A percentile compares a stretch with the other conserved stretches of the same genome.
phyloP scores from a whole-genome alignment of 2,113 vertebrate species.

The Galbula dea region DNA sequence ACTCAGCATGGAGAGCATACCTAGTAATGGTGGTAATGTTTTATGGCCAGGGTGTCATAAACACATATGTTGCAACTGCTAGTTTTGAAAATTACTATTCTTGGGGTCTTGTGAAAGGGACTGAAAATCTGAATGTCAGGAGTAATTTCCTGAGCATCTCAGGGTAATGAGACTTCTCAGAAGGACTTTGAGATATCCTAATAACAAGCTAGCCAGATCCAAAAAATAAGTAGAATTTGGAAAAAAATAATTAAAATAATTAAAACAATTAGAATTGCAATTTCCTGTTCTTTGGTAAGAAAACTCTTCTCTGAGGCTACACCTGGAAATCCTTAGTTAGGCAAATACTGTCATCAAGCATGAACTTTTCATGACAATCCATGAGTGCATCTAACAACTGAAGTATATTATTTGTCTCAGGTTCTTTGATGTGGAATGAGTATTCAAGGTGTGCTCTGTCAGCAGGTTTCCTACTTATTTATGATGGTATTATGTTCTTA shows the following conservation, averaged over 20 bases:
- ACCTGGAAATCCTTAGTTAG: not conserved
- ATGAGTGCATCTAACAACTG: not conserved
- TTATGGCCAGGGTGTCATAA: not conserved
- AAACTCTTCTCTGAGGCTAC: not conserved
- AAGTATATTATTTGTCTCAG: not conserved
- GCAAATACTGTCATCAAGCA: not conserved
- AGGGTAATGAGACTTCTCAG: not conserved
- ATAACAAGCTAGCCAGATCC: not conserved
- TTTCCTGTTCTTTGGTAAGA: not conserved
- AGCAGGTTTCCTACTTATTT: not conserved
- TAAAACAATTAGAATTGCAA: not conserved
- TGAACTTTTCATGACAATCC: not conserved
- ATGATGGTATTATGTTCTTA: not conserved
- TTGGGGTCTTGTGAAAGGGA: not conserved
- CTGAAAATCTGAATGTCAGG: not conserved
- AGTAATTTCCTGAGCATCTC: not conserved
- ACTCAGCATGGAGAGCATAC: rapidly evolving
- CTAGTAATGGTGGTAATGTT: not conserved
- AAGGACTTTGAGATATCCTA: not conserved
- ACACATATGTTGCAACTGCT: not conserved
- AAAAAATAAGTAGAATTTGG: too few species aligned
- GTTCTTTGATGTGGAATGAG: not conserved
- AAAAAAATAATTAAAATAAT: too few species aligned
- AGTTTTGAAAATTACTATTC: not conserved
- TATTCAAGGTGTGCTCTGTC: not conserved